These are phyloP conservation scores for Halcyon leucocephala DNA, from an alignment of 2,797 vertebrate genomes.

Conservation along the genomic window DNA sequence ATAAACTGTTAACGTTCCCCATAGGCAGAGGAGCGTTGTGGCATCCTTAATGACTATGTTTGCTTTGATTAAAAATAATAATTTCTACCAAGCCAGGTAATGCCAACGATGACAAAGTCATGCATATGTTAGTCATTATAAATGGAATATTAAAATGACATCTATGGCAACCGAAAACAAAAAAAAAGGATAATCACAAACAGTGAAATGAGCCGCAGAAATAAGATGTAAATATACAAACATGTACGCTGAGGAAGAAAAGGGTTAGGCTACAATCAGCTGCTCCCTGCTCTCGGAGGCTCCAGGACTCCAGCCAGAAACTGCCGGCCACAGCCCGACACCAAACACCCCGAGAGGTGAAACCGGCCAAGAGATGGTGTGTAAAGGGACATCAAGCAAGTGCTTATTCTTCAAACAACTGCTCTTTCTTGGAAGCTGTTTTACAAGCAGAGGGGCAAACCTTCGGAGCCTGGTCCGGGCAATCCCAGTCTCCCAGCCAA, in stretches of 20 bases:
- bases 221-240: constrained; percentile 11
- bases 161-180: not conserved
- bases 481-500: not conserved
- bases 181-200: not conserved
- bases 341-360: not conserved
- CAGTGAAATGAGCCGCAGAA: constrained; percentile 50
- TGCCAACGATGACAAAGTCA: constrained; percentile 45
- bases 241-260: not conserved
- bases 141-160: constrained; percentile 45
- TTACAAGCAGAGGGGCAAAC: not conserved
- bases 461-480: not conserved
- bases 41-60: constrained; percentile 35
- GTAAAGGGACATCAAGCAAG: not conserved
- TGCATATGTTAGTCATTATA: constrained; percentile 62
- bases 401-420: not conserved
- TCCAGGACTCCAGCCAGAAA: not conserved
- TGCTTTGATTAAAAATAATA: constrained; percentile 60
- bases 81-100: constrained; percentile 51
- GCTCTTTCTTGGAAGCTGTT: not conserved
- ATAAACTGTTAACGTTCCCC: constrained; percentile 62
- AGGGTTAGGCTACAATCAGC: not conserved
- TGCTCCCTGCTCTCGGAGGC: not conserved
- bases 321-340: not conserved
- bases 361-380: not conserved
- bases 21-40: constrained; percentile 37